phyloP scores from a whole-genome alignment of 2,797 vertebrate species.

The Tokudaia muenninki region DNA sequence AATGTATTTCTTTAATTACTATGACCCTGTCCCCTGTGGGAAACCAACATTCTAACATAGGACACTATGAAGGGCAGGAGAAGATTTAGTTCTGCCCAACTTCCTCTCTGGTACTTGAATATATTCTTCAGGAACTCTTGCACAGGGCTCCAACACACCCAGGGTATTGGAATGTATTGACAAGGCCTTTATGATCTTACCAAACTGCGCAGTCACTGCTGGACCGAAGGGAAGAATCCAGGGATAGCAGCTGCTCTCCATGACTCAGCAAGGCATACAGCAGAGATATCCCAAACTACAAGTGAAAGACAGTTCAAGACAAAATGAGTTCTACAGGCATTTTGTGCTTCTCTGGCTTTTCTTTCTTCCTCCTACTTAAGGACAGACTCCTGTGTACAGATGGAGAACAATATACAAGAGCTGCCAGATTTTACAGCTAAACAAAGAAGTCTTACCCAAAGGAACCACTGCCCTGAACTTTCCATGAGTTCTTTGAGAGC shows the following conservation, averaged over 20 bases:
- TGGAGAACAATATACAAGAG: not conserved
- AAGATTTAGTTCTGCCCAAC: not conserved
- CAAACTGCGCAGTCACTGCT: conserved; percentile 93
- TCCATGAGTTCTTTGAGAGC: not conserved
- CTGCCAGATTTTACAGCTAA: conserved; percentile 3
- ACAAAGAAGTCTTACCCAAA: conserved; percentile 16
- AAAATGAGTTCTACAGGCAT: not conserved
- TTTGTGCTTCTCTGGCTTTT: not conserved
- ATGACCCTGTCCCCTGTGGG: not conserved
- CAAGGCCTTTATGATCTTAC: conserved; percentile 85
- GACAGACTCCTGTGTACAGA: not conserved
- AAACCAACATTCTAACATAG: not conserved
- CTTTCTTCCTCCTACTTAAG: not conserved
- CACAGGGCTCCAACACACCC: not conserved
- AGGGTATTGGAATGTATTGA: not conserved
- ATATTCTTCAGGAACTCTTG: not conserved
- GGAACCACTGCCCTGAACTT: not conserved
- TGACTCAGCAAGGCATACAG: conserved; percentile 96
- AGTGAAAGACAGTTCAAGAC: not conserved
- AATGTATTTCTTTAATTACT: conserved; percentile 6
- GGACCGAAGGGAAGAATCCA: conserved; percentile 89
- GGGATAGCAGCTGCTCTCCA: conserved; percentile 94
- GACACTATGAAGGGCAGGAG: not conserved
- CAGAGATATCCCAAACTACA: conserved; percentile 96
- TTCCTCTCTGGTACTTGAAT: not conserved